A percentile compares a stretch with the other conserved stretches of the same genome.
Evolutionary conservation across 2,113 vertebrate genomes (phyloP).

Genomic region (Enhydra lutris): DNA sequence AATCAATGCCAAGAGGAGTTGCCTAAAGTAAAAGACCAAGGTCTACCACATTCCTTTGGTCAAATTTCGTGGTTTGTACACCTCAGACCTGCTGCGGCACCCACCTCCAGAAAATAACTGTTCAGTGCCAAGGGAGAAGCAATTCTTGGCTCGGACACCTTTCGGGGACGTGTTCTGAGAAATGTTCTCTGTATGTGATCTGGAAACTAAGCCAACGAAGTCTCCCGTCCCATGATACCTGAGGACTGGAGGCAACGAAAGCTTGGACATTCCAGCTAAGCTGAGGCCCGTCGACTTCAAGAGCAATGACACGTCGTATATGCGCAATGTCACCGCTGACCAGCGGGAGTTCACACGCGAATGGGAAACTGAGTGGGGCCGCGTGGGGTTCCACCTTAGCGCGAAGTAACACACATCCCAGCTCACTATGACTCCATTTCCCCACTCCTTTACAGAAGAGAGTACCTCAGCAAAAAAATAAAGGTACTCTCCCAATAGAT

Average conservation of each 20-base stretch:
- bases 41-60: background rate
- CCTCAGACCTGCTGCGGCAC: background rate
- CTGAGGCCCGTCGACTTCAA: background rate
- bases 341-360: rapidly evolving
- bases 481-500: background rate
- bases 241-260: background rate
- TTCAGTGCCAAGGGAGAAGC: background rate
- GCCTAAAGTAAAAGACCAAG: background rate
- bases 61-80: background rate
- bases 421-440: background rate
- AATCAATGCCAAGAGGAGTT: background rate
- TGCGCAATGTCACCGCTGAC: background rate
- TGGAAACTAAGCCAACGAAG: background rate
- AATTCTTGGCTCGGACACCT: background rate
- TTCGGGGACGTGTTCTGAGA: background rate
- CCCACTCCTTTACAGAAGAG: background rate
- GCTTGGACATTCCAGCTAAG: background rate
- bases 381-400: background rate
- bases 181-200: background rate
- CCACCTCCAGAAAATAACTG: background rate
- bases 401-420: too few species aligned
- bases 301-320: background rate
- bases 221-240: background rate
- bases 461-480: background rate
- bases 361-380: background rate